A percentile compares a stretch with the other conserved stretches of the same genome.
Conservation (phyloP, 1,140 invertebrate species). For the Eumaeus atala region DNA sequence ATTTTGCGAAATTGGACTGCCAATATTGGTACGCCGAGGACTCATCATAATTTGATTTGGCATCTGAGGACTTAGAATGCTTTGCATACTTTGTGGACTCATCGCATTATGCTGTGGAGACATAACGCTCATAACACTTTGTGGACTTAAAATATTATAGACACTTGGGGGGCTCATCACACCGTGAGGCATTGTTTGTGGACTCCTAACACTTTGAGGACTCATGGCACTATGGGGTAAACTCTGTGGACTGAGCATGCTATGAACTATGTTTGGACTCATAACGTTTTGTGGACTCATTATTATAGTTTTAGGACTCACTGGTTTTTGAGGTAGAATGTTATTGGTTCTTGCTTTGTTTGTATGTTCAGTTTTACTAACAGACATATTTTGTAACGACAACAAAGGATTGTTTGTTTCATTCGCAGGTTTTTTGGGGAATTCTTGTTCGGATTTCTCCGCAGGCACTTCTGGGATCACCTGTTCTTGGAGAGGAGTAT, state of each 20-base stretch:
- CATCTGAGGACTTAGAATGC: slow-evolving; percentile 66
- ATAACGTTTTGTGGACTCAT: slow-evolving; percentile 53
- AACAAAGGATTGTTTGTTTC: slow-evolving; percentile 49
- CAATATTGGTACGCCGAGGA: slow-evolving; percentile 59
- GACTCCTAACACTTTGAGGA: slow-evolving; percentile 64
- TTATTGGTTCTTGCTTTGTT: slow-evolving; percentile 54
- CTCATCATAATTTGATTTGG: slow-evolving; percentile 65
- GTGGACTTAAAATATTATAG: slow-evolving; percentile 67
- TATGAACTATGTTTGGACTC: slow-evolving; percentile 52
- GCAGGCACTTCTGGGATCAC: slow-evolving; percentile 53
- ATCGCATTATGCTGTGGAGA: slow-evolving; percentile 66
- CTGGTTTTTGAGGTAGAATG: slow-evolving; percentile 51
- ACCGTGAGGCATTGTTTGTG: slow-evolving; percentile 57
- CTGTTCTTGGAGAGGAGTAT: slow-evolving; percentile 52
- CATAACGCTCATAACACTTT: slow-evolving; percentile 68
- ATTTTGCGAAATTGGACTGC: slow-evolving; percentile 62
- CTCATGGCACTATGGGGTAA: slow-evolving; percentile 61
- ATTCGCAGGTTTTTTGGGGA: slow-evolving; percentile 35
- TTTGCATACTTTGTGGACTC: slow-evolving; percentile 66
- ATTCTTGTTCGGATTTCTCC: slow-evolving; percentile 50
- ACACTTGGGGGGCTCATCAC: slow-evolving; percentile 65
- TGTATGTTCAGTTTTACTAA: slow-evolving; percentile 52
- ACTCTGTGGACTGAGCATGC: slow-evolving; percentile 56
- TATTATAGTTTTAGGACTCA: slow-evolving; percentile 55
- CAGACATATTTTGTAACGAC: slow-evolving; percentile 59